These are phyloP conservation scores for Argyrosomus regius DNA, from an alignment of 2,797 vertebrate genomes.

Conservation along the genomic window DNA sequence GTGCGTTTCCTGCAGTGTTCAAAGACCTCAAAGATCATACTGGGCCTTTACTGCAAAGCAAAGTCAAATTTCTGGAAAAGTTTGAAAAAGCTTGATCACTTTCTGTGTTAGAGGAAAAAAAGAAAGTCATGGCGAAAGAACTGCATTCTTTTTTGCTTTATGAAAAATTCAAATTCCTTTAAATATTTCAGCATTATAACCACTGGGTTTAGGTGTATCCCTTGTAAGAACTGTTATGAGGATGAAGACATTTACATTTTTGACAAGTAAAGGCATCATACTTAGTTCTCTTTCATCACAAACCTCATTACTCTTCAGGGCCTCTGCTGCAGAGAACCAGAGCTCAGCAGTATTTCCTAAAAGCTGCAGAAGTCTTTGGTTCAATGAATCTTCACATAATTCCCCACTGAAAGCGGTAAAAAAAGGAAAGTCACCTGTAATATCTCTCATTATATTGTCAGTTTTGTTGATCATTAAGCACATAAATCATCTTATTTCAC, in stretches of 20 bases:
- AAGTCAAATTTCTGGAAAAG: conserved; percentile 17
- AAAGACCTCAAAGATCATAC: conserved; percentile 16
- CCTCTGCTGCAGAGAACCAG: conserved; percentile 34
- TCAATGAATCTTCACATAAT: conserved; percentile 32
- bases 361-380: conserved; percentile 40
- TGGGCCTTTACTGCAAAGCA: conserved; percentile 7
- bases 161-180: conserved; percentile 13
- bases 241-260: conserved; percentile 43
- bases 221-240: conserved; percentile 28
- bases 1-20: conserved; percentile 11
- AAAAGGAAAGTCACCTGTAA: conserved; percentile 3
- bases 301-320: conserved; percentile 57
- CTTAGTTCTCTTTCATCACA: conserved; percentile 55
- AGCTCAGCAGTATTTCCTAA: conserved; percentile 47
- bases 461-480: conserved; percentile 19
- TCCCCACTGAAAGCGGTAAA: conserved; percentile 1
- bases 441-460: background rate
- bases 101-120: background rate
- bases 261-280: conserved; percentile 42
- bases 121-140: background rate
- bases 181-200: conserved; percentile 1
- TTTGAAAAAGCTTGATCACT: conserved; percentile 27
- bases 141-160: background rate
- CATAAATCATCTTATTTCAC: conserved; percentile 17
- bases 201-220: conserved; percentile 1